A percentile compares a stretch with the other conserved stretches of the same genome.
These are phyloP conservation scores for Amphimallon solstitiale DNA, from an alignment of 2,888 invertebrate genomes.

Conservation along the genomic window DNA sequence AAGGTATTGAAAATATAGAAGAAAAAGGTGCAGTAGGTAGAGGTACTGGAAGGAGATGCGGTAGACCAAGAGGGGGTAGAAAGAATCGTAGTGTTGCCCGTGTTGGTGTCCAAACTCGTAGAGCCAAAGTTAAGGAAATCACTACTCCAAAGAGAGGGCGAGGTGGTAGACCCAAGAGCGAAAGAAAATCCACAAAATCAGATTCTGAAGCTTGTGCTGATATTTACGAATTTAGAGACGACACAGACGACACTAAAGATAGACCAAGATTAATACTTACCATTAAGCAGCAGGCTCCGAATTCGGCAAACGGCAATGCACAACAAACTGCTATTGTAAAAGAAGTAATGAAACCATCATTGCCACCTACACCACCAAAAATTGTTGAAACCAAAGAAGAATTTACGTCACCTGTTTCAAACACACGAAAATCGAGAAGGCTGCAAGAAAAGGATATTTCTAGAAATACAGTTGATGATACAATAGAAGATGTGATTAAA, in stretches of 20 bases:
- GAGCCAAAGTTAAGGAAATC: constrained; percentile 59
- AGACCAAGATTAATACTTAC: constrained; percentile 83
- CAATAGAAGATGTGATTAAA: constrained; percentile 89
- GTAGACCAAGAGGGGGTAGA: constrained; percentile 57
- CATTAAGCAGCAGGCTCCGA: constrained; percentile 76
- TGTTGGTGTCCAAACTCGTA: constrained; percentile 68
- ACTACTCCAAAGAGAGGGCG: constrained; percentile 59
- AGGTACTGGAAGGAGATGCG: constrained; percentile 44
- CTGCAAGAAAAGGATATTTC: constrained; percentile 81
- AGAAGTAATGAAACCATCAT: constrained; percentile 54
- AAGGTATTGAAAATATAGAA: constrained; percentile 53
- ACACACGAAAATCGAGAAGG: constrained; percentile 83
- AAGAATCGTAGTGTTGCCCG: constrained; percentile 58
- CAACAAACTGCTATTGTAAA: constrained; percentile 61
- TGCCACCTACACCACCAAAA: constrained; percentile 20
- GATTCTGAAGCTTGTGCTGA: constrained; percentile 75
- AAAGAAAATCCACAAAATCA: constrained; percentile 67
- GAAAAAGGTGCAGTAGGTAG: constrained; percentile 43
- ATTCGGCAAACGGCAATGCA: constrained; percentile 48
- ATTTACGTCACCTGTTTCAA: constrained; percentile 71
- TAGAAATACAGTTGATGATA: constrained; percentile 83
- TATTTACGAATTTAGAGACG: constrained; percentile 91
- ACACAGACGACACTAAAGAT: constrained; percentile 78
- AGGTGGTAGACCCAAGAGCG: constrained; percentile 65
- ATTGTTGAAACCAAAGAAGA: constrained; percentile 63